Base-by-base conservation (phyloP, 2,888 invertebrate species). In the Anagyrus pseudococci region DNA sequence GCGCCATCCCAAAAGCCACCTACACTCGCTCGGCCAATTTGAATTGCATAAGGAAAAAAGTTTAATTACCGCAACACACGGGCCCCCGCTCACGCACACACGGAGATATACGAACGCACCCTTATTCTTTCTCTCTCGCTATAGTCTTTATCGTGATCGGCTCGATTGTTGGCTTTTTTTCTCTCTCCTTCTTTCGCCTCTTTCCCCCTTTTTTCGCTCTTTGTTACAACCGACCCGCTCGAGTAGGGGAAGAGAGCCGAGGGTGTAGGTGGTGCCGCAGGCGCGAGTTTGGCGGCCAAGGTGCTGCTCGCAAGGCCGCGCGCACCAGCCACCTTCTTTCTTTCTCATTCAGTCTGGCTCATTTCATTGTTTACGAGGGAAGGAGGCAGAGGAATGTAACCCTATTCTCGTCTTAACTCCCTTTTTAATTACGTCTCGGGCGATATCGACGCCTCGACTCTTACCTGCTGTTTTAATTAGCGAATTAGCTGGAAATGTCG, bases 381-480 rank as follows among this genome's bases (percentile, higher is more conserved):
- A 15, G 37, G 8, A 4, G n/a, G 8, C 4, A 17, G 13, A 25
- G 6, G 7, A 2, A 15, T 17, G 22, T 23, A 23, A 37, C 46
- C 26, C 40, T n/a, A 13, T 33, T 49, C 25, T 20, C 23, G 22
- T 53, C 26, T 49, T 41, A 10, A 59, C 47, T 53, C 47, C 37
- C 33, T 7, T 15, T 10, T 15, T 46, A 37, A 50, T 44, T 40
- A 50, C 50, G 44, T 49, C 37, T 19, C 20, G 33, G n/a, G 17
- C 33, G 10, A 33, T 8, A 3, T 8, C 48, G 55, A 60, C 49
- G 54, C n/a, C n/a, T n/a, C 49, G 60, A 13, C 46, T 25, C 40
- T 46, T 26, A 25, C 13, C 46, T 25, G 19, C 33, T 17, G 20
- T 41, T 61, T 61, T 49, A 61, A 61, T 61, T 61, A 61, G 55